These are phyloP conservation scores for Lagocephalus sceleratus DNA, from an alignment of 2,797 vertebrate species.

Conservation along the genomic window DNA sequence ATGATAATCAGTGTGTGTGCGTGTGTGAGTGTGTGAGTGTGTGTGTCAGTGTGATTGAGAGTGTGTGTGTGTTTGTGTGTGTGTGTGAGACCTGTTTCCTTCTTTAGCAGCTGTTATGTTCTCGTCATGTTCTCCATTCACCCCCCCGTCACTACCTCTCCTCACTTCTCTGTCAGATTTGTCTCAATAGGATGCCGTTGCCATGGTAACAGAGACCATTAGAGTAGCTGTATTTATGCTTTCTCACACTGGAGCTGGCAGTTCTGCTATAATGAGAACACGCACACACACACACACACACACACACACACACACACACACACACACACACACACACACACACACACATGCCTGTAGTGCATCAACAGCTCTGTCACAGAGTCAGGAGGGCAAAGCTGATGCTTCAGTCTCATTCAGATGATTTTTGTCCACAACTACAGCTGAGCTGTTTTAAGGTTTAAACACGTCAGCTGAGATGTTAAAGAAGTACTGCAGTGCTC, in stretches of 20 bases:
- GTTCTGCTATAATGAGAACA: constrained; percentile 42
- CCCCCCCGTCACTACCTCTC: not conserved
- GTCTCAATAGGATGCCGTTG: constrained; percentile 72
- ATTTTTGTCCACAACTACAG: no score
- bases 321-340: no score
- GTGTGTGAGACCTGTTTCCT: not conserved
- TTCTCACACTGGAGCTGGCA: constrained; percentile 50
- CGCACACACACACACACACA: not conserved
- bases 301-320: not conserved
- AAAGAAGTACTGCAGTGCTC: no score
- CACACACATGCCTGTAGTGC: no score
- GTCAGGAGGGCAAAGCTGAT: no score
- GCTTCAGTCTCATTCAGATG: no score
- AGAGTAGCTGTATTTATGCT: constrained; percentile 68
- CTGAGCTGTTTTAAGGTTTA: no score
- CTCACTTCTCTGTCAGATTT: constrained; percentile 46
- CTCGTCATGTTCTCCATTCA: not conserved
- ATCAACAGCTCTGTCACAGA: no score
- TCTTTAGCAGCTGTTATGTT: not conserved
- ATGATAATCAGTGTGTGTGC: not conserved
- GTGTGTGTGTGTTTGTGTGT: constrained; percentile 2
- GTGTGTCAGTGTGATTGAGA: constrained; percentile 1
- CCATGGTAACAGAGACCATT: constrained; percentile 68
- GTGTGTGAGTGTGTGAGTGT: constrained; percentile 4
- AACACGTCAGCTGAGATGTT: no score